These are phyloP conservation scores for Drosophila pallidifrons DNA, from an alignment of 1,140 invertebrate genomes.

Conservation along the genomic window DNA sequence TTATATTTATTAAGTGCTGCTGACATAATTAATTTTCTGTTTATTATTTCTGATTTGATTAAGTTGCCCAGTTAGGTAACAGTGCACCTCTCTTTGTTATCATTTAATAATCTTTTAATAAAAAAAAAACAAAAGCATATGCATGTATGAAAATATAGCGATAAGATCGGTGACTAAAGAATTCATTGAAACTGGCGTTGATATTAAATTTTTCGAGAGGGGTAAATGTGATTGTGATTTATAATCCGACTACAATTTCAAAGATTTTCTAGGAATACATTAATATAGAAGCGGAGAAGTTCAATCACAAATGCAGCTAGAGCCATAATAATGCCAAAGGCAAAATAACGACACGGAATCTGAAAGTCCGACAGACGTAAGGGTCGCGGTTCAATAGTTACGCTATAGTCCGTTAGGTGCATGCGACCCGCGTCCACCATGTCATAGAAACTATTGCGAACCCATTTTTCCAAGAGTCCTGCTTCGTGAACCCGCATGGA, in stretches of 20 bases:
- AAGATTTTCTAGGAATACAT: slow-evolving; percentile 54
- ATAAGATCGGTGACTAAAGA: too few species aligned
- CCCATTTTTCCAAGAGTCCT: slow-evolving; percentile 46
- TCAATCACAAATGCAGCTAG: slow-evolving; percentile 42
- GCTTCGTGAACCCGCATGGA: slow-evolving; percentile 21
- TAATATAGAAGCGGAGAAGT: slow-evolving; percentile 56
- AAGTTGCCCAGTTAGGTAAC: too few species aligned
- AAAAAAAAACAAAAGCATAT: too few species aligned
- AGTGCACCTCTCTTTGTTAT: too few species aligned
- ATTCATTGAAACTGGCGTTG: too few species aligned
- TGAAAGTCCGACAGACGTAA: slow-evolving; percentile 39
- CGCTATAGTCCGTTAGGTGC: slow-evolving; percentile 62
- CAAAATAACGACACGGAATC: slow-evolving; percentile 13
- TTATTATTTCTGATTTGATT: too few species aligned
- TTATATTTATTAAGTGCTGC: too few species aligned
- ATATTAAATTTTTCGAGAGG: too few species aligned
- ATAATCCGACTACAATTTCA: slow-evolving; percentile 11
- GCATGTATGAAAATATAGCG: too few species aligned
- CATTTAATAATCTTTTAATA: too few species aligned
- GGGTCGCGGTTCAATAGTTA: not conserved
- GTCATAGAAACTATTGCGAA: slow-evolving; percentile 53
- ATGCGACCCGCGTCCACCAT: slow-evolving; percentile 60
- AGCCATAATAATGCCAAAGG: slow-evolving; percentile 32
- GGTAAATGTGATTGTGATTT: too few species aligned
- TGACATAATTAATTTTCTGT: too few species aligned